phyloP scores from a whole-genome alignment of 2,113 vertebrate genomes.

The Scalopus aquaticus region DNA sequence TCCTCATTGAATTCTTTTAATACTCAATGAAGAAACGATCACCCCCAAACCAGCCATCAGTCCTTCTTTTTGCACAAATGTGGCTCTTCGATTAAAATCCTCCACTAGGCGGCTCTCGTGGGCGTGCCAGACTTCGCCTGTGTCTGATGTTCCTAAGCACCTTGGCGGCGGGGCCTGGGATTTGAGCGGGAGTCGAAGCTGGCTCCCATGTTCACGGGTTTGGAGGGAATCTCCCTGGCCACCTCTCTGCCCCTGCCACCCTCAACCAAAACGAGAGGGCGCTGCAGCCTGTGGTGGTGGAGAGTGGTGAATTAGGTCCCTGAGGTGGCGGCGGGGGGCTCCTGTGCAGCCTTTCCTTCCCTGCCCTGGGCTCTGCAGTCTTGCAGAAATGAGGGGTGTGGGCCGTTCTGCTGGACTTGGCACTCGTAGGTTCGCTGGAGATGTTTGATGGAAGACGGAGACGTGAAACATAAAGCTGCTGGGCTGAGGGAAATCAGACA shows the following conservation, averaged over 20 bases:
- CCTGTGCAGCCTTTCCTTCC: background rate
- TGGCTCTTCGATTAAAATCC: background rate
- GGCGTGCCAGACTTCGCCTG: background rate
- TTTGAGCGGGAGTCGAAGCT: background rate
- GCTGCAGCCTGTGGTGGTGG: background rate
- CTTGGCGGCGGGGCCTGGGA: background rate
- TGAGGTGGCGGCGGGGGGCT: background rate
- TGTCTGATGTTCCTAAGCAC: background rate
- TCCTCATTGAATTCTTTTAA: background rate
- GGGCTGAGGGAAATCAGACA: background rate
- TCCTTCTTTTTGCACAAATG: background rate
- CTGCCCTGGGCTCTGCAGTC: background rate
- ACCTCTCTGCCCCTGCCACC: background rate
- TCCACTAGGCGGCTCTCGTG: background rate
- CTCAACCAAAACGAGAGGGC: background rate
- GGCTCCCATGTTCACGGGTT: background rate
- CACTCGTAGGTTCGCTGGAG: background rate
- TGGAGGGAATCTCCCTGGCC: background rate
- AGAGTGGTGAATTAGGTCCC: background rate
- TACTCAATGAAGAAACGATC: slow-evolving; percentile 4
- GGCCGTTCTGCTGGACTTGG: background rate
- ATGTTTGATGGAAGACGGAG: background rate
- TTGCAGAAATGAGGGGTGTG: background rate
- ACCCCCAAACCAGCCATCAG: background rate
- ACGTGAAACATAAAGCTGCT: background rate